Percentiles rank a stretch among this genome's conserved stretches.
Evolutionary conservation across 2,888 invertebrate genomes (phyloP).

Genomic region (Limnephilus auricula): DNA sequence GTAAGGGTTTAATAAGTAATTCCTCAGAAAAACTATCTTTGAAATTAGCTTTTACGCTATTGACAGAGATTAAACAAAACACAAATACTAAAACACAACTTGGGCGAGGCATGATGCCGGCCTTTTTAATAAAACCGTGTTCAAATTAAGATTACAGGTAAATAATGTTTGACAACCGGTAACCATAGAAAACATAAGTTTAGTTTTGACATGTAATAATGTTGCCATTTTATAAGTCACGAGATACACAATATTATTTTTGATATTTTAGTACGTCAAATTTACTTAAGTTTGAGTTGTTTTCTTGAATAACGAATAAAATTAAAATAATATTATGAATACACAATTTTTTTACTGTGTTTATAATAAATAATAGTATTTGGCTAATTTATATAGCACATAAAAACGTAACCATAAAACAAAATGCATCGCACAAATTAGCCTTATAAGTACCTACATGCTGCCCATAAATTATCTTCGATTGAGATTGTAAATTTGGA

Average conservation of each 20-base stretch:
- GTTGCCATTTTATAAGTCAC: not conserved
- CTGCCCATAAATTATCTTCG: too few relatives aligned
- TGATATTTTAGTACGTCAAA: too few relatives aligned
- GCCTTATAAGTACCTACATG: too few relatives aligned
- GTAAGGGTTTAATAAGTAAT: conserved; percentile 89
- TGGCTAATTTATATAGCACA: too few relatives aligned
- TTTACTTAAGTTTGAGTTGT: too few relatives aligned
- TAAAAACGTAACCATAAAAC: too few relatives aligned
- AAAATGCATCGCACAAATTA: too few relatives aligned
- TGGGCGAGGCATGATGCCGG: conserved; percentile 32
- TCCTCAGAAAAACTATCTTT: conserved; percentile 91
- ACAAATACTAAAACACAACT: not conserved
- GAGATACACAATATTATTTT: not conserved
- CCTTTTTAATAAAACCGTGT: not conserved
- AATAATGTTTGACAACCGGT: not conserved
- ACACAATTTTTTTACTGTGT: too few relatives aligned
- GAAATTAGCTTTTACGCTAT: conserved; percentile 6
- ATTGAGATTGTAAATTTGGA: too few relatives aligned
- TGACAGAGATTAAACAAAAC: not conserved
- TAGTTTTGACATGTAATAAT: not conserved
- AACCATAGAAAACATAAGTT: not conserved
- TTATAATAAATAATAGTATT: too few relatives aligned
- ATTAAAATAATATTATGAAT: too few relatives aligned
- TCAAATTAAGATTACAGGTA: not conserved
- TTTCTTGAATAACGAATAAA: too few relatives aligned